These are phyloP conservation scores for Drosophila tripunctata DNA, from an alignment of 2,888 invertebrate genomes.

Conservation along the genomic window DNA sequence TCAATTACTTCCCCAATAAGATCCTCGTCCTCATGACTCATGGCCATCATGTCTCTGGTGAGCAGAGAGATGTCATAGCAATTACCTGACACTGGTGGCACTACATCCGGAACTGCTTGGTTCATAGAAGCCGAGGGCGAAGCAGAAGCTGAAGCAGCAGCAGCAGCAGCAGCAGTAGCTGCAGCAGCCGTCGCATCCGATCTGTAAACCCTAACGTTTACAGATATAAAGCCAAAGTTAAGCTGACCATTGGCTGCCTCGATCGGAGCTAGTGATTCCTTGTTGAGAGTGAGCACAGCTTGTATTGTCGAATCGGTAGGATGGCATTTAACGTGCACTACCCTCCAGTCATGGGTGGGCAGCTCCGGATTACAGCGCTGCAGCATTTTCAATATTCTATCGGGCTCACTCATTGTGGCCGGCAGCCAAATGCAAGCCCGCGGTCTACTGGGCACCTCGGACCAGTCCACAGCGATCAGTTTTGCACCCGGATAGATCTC, in stretches of 20 bases:
- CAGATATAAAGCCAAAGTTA: background rate
- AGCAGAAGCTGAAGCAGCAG: no score
- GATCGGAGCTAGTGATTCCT: background rate
- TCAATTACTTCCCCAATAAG: background rate
- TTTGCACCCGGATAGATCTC: slow-evolving; percentile 8
- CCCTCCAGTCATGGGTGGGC: slow-evolving; percentile 6
- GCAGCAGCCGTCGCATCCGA: background rate
- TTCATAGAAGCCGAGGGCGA: background rate
- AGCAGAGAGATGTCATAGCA: background rate
- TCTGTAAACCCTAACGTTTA: background rate
- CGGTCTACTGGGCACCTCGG: background rate
- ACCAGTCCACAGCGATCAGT: background rate
- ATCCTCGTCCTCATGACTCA: background rate
- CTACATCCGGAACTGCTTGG: background rate
- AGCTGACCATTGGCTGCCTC: background rate
- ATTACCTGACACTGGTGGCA: background rate
- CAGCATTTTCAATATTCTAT: background rate
- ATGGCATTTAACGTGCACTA: background rate
- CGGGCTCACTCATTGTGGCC: background rate
- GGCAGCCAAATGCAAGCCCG: background rate
- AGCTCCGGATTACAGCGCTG: slow-evolving; percentile 2
- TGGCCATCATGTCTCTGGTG: background rate
- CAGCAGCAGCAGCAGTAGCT: no score
- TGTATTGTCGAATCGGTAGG: background rate
- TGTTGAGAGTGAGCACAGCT: background rate